A percentile compares a stretch with the other conserved stretches of the same genome.
These are phyloP conservation scores for Mus spretus DNA, from an alignment of 2,797 vertebrate genomes.

Conservation along the genomic window DNA sequence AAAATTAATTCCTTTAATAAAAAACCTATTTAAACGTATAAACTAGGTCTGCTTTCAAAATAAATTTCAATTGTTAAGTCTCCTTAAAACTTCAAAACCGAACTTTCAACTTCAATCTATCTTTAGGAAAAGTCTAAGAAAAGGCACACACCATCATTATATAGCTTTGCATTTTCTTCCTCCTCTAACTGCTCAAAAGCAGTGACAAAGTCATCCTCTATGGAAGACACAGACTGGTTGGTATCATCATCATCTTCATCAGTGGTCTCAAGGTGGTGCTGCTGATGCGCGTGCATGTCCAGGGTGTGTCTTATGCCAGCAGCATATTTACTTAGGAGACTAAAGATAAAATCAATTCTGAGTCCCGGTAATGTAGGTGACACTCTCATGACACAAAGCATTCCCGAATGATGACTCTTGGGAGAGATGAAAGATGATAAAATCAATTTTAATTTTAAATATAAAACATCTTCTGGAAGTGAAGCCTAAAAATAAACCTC, in stretches of 20 bases:
- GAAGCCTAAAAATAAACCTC: not conserved
- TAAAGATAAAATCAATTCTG: constrained; percentile 91
- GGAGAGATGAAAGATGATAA: constrained; percentile 76
- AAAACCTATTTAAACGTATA: constrained; percentile 29
- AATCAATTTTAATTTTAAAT: constrained; percentile 73
- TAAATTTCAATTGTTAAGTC: constrained; percentile 49
- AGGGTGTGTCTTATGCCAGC: constrained; percentile 93
- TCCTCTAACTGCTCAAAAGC: constrained; percentile 98
- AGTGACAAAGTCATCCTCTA: constrained; percentile 99
- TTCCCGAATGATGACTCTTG: constrained; percentile 90
- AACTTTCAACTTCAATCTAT: constrained; percentile 4
- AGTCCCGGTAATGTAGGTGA: constrained; percentile 90
- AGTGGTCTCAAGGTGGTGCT: constrained; percentile 87
- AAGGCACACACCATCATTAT: constrained; percentile 83
- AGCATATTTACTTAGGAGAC: constrained; percentile 94
- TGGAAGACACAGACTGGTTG: constrained; percentile 98
- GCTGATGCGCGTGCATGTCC: constrained; percentile 91
- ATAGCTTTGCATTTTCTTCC: constrained; percentile 90
- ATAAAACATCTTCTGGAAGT: constrained; percentile 57
- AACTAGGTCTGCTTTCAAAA: constrained; percentile 53
- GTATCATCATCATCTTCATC: constrained; percentile 96
- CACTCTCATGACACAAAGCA: constrained; percentile 94
- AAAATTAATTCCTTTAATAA: constrained; percentile 42
- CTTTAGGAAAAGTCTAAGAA: not conserved
- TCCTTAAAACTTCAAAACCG: constrained; percentile 59